Percentiles rank a stretch among this genome's conserved stretches.
These are phyloP conservation scores for Micrasema longulum DNA, from an alignment of 1,140 invertebrate species.

Conservation along the genomic window DNA sequence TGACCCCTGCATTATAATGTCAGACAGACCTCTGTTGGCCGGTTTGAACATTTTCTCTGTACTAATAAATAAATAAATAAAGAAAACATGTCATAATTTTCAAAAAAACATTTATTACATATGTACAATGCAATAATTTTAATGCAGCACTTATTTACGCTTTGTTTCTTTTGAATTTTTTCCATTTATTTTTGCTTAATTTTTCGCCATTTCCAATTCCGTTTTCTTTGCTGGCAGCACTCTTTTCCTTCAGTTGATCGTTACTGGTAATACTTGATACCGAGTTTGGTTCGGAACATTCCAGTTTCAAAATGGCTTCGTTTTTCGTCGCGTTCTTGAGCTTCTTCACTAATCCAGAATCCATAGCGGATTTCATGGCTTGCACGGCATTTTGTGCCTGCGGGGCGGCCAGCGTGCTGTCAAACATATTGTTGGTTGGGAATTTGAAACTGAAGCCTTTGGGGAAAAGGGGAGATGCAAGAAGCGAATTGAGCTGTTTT, in stretches of 20 bases:
- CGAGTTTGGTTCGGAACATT: slow-evolving; percentile 55
- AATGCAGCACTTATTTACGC: slow-evolving; percentile 11
- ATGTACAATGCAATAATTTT: slow-evolving; percentile 24
- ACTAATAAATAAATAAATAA: neutral
- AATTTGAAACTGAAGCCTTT: slow-evolving; percentile 79
- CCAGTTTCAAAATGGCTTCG: slow-evolving; percentile 60
- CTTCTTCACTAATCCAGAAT: slow-evolving; percentile 62
- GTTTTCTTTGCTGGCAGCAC: slow-evolving; percentile 7
- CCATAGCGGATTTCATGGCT: slow-evolving; percentile 69
- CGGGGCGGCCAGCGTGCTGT: slow-evolving; percentile 40
- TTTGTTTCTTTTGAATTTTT: slow-evolving; percentile 26
- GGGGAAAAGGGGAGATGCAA: slow-evolving; percentile 75
- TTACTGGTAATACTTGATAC: neutral
- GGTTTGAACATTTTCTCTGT: too few species aligned
- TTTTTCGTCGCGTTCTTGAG: slow-evolving; percentile 63
- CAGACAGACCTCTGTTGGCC: too few species aligned
- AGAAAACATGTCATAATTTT: neutral
- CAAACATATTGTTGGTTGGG: slow-evolving; percentile 65
- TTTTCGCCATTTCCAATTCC: slow-evolving; percentile 9
- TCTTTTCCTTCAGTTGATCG: neutral
- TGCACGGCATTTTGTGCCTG: slow-evolving; percentile 65
- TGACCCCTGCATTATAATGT: too few species aligned
- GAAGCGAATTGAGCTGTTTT: slow-evolving; percentile 69
- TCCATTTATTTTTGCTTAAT: slow-evolving; percentile 57
- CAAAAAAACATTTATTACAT: neutral